Evolutionary conservation across 2,113 vertebrate genomes (phyloP).

Genomic region (Macheiramphus alcinus): DNA sequence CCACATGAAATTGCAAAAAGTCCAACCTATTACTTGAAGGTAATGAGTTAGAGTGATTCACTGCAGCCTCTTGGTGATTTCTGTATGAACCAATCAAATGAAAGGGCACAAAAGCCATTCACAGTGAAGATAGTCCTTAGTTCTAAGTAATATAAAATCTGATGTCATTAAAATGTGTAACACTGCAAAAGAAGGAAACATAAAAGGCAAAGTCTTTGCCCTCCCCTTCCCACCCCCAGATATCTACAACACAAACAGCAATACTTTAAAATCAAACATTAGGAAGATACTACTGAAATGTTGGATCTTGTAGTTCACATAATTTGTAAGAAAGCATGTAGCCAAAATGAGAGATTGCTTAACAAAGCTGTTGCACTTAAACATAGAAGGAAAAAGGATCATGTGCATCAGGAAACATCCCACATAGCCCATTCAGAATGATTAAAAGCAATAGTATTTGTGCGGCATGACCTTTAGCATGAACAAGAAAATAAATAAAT

Average conservation of each 20-base stretch:
- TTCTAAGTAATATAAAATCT: slow-evolving; percentile 20
- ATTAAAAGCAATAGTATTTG: not conserved
- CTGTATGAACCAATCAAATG: slow-evolving; percentile 40
- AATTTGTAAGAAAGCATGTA: not conserved
- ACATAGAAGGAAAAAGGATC: not conserved
- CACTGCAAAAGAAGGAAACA: not conserved
- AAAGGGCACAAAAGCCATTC: slow-evolving; percentile 62
- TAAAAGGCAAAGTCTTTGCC: not conserved
- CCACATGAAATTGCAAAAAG: slow-evolving; percentile 15
- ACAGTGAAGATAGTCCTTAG: not conserved
- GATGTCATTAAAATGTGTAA: not conserved
- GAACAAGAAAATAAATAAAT: not conserved
- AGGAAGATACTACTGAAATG: not conserved
- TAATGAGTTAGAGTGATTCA: slow-evolving; percentile 67
- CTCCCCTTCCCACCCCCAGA: not conserved
- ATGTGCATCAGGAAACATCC: not conserved
- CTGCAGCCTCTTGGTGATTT: slow-evolving; percentile 30
- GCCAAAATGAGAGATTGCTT: not conserved
- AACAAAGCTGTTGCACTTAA: not conserved
- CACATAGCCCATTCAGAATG: not conserved
- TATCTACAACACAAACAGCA: not conserved
- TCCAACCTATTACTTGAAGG: slow-evolving; percentile 36
- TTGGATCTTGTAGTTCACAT: not conserved
- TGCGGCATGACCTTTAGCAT: not conserved
- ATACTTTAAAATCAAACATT: not conserved